Percentiles rank a stretch among this genome's conserved stretches.
Conservation (phyloP, 1,140 invertebrate genomes). For the Eubasilissa regina region DNA sequence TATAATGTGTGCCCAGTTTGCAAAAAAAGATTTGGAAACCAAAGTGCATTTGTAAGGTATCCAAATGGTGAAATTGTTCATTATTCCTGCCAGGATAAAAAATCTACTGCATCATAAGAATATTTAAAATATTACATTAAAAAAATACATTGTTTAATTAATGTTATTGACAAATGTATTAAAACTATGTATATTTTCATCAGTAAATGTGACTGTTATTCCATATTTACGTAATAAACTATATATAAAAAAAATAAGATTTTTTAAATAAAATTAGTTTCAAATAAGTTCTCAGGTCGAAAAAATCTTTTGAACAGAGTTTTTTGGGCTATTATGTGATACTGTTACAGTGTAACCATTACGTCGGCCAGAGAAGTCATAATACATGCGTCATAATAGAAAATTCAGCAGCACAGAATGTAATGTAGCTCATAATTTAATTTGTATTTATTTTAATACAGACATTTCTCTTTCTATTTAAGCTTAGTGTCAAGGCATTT, state of each 20-base stretch:
- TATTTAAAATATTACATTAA: not conserved
- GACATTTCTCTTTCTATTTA: too few relatives aligned
- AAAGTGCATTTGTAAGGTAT: constrained; percentile 93
- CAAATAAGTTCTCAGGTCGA: too few relatives aligned
- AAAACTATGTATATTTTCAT: not conserved
- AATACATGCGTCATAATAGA: too few relatives aligned
- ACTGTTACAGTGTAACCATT: too few relatives aligned
- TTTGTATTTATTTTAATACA: too few relatives aligned
- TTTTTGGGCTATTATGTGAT: too few relatives aligned
- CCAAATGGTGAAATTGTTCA: constrained; percentile 94
- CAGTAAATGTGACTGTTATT: not conserved
- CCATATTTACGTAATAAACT: not conserved
- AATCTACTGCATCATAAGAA: constrained; percentile 25
- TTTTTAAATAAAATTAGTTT: too few relatives aligned
- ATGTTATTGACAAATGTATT: not conserved
- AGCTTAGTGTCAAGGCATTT: too few relatives aligned
- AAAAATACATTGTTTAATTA: not conserved
- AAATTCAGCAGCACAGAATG: too few relatives aligned
- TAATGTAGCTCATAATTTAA: too few relatives aligned
- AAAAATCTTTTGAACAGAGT: too few relatives aligned
- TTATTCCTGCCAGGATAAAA: constrained; percentile 80
- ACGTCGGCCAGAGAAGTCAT: too few relatives aligned
- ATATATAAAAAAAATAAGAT: not conserved
- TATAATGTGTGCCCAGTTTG: constrained; percentile 92
- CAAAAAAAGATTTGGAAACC: constrained; percentile 92